Evolutionary conservation across 2,888 invertebrate genomes (phyloP).

Genomic region (Tetragonisca angustula): DNA sequence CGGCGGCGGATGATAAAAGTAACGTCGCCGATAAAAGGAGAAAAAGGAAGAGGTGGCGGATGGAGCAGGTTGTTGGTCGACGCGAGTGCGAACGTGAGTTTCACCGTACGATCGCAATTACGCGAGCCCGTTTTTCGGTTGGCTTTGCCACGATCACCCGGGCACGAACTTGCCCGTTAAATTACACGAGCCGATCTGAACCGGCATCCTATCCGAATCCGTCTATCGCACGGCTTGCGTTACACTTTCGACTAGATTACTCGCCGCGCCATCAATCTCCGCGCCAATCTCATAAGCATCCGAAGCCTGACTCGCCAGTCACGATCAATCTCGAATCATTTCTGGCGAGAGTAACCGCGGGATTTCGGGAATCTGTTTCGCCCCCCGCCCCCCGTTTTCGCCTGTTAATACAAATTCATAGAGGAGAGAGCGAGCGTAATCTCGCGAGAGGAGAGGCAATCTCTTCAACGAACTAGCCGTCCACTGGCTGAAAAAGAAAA

Average conservation of each 20-base stretch:
- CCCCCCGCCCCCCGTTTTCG: too few species aligned
- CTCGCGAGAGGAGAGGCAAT: constrained; percentile 1
- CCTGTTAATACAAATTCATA: constrained; percentile 11
- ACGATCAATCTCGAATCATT: not conserved
- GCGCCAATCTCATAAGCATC: not conserved
- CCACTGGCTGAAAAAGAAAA: constrained; percentile 19
- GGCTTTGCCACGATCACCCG: not conserved
- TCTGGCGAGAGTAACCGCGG: not conserved
- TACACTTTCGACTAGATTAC: not conserved
- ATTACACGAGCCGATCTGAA: not conserved
- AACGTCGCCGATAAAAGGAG: constrained; percentile 71
- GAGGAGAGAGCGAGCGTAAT: not conserved
- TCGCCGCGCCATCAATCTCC: not conserved
- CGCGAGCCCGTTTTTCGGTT: not conserved
- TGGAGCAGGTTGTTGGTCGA: not conserved
- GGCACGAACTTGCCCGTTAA: constrained; percentile 3
- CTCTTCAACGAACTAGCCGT: constrained; percentile 20
- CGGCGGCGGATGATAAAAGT: constrained; percentile 74
- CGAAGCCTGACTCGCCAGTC: not conserved
- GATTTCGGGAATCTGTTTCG: not conserved
- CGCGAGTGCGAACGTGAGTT: constrained; percentile 22
- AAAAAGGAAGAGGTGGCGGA: too few species aligned
- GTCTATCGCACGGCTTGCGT: too few species aligned
- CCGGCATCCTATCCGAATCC: not conserved
- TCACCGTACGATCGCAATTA: constrained; percentile 35